phyloP scores from a whole-genome alignment of 2,888 invertebrate genomes.

The Drosophila peninsularis region DNA sequence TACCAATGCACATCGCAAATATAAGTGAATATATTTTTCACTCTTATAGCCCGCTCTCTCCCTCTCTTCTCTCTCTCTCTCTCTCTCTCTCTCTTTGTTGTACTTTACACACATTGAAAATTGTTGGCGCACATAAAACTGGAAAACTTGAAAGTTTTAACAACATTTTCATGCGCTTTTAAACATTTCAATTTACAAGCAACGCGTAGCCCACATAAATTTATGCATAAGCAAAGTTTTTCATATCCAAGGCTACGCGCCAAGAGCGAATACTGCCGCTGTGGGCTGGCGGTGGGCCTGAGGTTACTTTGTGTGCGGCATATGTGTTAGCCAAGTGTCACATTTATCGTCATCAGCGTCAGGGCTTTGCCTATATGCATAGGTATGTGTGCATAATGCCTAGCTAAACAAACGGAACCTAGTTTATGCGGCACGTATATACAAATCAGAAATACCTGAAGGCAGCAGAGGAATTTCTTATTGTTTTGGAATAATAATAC shows the following conservation, averaged over 20 bases:
- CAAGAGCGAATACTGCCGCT: slow-evolving; percentile 4
- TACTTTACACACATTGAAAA: slow-evolving; percentile 41
- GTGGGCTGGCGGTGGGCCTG: background rate
- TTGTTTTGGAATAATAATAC: too few relatives aligned
- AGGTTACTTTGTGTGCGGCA: slow-evolving; percentile 9
- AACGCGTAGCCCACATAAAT: slow-evolving; percentile 52
- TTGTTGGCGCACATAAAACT: slow-evolving; percentile 46
- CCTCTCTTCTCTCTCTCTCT: too few relatives aligned
- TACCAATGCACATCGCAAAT: slow-evolving; percentile 38
- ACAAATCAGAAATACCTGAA: background rate
- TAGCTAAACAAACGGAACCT: background rate
- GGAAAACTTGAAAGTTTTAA: slow-evolving; percentile 74
- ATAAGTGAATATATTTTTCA: slow-evolving; percentile 9
- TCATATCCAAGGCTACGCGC: slow-evolving; percentile 37
- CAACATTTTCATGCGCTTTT: slow-evolving; percentile 80
- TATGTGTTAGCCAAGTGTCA: slow-evolving; percentile 46
- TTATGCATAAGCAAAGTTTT: slow-evolving; percentile 77
- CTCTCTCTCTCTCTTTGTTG: background rate
- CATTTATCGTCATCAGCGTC: slow-evolving; percentile 54
- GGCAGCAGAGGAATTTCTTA: too few relatives aligned
- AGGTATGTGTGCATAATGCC: background rate
- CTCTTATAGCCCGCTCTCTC: background rate
- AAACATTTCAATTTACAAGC: slow-evolving; percentile 74
- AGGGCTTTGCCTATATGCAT: background rate
- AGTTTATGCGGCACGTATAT: background rate